These are phyloP conservation scores for Hormaphis cornu DNA, from an alignment of 1,140 invertebrate genomes.

Conservation along the genomic window DNA sequence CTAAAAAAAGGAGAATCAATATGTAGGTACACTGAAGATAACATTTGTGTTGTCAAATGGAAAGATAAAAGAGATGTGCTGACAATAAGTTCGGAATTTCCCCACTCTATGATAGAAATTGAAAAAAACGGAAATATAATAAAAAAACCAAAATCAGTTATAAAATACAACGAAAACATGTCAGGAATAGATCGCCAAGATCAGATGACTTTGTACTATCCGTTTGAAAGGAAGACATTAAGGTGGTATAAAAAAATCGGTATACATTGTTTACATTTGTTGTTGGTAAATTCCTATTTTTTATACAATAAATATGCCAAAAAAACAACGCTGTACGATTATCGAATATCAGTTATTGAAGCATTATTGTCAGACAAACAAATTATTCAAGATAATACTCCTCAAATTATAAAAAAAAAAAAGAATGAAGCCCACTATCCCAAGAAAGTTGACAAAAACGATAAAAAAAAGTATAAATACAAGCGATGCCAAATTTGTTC, in stretches of 20 bases:
- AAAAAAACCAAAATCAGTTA: conserved; percentile 19
- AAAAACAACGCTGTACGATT: background rate
- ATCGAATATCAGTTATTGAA: background rate
- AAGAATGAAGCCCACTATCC: background rate
- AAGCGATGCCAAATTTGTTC: no score
- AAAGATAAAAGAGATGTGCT: conserved; percentile 40
- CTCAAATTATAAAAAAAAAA: no score
- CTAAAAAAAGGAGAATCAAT: background rate
- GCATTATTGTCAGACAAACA: background rate
- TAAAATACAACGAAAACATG: conserved; percentile 34
- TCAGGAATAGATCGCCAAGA: conserved; percentile 33
- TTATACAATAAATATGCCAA: background rate
- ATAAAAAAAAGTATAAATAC: no score
- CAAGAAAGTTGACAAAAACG: background rate
- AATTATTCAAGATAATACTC: background rate
- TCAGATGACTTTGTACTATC: conserved; percentile 33
- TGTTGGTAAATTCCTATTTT: conserved; percentile 20
- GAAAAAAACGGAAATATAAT: conserved; percentile 31
- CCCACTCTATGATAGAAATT: conserved; percentile 33
- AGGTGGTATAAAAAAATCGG: conserved; percentile 35
- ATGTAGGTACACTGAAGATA: background rate
- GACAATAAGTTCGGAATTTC: conserved; percentile 37
- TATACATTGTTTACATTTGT: conserved; percentile 33
- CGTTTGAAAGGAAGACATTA: conserved; percentile 33
- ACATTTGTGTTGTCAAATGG: conserved; percentile 39